Evolutionary conservation across 2,797 vertebrate genomes (phyloP).

Genomic region (Lacerta viridis): DNA sequence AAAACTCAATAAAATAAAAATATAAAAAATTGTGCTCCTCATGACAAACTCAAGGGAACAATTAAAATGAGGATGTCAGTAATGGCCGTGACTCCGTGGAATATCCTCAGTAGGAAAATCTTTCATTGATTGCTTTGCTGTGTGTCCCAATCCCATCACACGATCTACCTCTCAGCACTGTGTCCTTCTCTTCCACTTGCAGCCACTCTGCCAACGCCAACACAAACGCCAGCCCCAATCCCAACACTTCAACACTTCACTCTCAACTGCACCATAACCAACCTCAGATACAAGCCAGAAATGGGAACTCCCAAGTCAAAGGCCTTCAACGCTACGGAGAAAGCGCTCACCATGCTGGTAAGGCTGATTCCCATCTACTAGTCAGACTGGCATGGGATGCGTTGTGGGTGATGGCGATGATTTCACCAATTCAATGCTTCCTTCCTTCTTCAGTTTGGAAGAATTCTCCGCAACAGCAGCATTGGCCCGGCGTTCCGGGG

Average conservation of each 20-base stretch:
- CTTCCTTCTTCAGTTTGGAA: conserved; percentile 60
- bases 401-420: no score
- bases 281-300: conserved; percentile 30
- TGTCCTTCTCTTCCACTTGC: background rate
- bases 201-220: background rate
- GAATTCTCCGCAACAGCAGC: no score
- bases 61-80: no score
- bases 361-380: background rate
- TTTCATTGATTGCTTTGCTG: no score
- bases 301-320: conserved; percentile 29
- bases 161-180: no score
- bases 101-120: no score
- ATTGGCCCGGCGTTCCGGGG: background rate
- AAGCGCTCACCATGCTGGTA: conserved; percentile 20
- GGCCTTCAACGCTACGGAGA: conserved; percentile 7
- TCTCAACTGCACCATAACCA: conserved; percentile 51
- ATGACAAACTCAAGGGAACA: no score
- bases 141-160: no score
- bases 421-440: background rate
- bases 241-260: background rate
- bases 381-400: background rate
- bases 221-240: background rate
- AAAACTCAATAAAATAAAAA: no score
- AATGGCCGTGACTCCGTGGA: fast-evolving
- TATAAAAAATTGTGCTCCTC: no score